Evolutionary conservation across 2,888 invertebrate genomes (phyloP).

Genomic region (Rhogogaster chlorosoma): DNA sequence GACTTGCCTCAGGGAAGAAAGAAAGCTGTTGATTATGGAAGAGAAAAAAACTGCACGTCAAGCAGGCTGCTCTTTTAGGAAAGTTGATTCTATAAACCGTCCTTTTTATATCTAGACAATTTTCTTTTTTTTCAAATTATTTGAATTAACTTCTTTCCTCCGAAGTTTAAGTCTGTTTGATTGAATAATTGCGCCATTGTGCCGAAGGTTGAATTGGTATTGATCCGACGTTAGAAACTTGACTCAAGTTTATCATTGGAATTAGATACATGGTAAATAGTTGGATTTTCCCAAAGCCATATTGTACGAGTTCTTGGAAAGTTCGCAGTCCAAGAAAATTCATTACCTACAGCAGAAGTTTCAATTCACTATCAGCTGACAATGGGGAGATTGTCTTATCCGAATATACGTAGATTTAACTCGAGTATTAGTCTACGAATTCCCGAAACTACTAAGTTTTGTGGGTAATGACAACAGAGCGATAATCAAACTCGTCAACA

Average conservation of each 20-base stretch:
- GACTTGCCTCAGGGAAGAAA: not conserved
- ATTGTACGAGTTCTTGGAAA: not conserved
- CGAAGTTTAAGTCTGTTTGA: not conserved
- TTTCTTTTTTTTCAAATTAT: not conserved
- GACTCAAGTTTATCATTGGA: not conserved
- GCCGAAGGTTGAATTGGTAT: slow-evolving; percentile 5
- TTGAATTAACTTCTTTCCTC: not conserved
- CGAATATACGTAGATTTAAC: not conserved
- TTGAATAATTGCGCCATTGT: not conserved
- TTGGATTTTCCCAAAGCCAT: not conserved
- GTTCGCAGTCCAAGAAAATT: not conserved
- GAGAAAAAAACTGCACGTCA: not conserved
- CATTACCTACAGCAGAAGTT: not conserved
- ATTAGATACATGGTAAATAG: not conserved
- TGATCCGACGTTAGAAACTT: not conserved
- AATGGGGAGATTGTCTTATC: not conserved
- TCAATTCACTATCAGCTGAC: not conserved
- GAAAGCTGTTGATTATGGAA: not conserved
- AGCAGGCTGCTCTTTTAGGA: not conserved
- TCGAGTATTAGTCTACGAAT: not conserved
- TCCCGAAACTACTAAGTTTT: not conserved
- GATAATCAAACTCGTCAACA: not conserved
- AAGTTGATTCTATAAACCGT: not conserved
- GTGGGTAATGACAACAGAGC: not conserved
- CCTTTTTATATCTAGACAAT: not conserved